Evolutionary conservation across 2,113 vertebrate genomes (phyloP), one percentile per base, ranked within the genome.

Genomic region (Bambusicola thoracicus): DNA sequence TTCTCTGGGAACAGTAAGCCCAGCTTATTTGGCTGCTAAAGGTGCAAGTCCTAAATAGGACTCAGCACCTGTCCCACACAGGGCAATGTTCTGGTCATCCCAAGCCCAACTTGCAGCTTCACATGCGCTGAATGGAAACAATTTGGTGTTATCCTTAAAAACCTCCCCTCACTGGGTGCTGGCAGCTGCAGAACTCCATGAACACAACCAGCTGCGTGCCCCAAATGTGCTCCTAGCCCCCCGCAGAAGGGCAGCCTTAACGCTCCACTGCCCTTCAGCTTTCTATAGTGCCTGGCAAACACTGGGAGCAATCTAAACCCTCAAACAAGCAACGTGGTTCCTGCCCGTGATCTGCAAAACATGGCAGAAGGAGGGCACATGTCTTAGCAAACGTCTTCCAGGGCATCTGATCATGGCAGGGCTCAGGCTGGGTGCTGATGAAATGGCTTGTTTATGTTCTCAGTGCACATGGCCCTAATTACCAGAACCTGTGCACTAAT

Each of bases 391-490:
- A 81, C 0, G 0, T 58, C 74, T 87, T 94, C 78, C 43, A 11
- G 5, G 44, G 75, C 78, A 87, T 62, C 78, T 76, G 70, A 82
- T 40, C 85, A 34, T 40, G 40, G 92, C 0, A 87, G 67, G 40
- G 58, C 75, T 87, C 87, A 61, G 84, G 22, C 34, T 0, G 34
- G 38, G 49, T 9, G 59, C 85, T 93, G 94, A 87, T 95, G 92
- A 91, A 95, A 93, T 0, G 51, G 63, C 44, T 76, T 95, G 94
- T 96, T 96, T 90, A 85, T 77, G 79, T 74, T 92, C 73, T 85
- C 94, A 41, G 85, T 8, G 75, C 94, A 93, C 93, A 80, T 77
- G 90, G 59, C 79, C 49, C 68, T 96, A 95, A 96, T 96, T 82
- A 93, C 75, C 22, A 53, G 72, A 94, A 76, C 38, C 68, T 77